A percentile compares a stretch with the other conserved stretches of the same genome.
Evolutionary conservation across 2,888 invertebrate genomes (phyloP).

Genomic region (Dysmachus trigonus): DNA sequence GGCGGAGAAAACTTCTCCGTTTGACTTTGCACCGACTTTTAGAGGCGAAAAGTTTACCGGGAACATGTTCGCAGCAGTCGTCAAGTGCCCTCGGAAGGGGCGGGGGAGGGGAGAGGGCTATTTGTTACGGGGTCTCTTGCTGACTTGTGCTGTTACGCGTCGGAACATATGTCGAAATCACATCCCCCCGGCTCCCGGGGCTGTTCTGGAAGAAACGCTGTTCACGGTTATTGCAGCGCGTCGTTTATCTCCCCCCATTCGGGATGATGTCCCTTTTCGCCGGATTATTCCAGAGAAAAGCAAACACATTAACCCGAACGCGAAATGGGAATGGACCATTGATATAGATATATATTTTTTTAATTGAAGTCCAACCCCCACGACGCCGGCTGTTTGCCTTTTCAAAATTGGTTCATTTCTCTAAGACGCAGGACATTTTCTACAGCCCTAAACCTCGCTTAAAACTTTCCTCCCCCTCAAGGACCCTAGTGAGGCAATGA

Average conservation of each 20-base stretch:
- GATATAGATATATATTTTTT: not conserved
- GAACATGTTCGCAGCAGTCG: constrained; percentile 1
- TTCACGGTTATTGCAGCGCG: constrained; percentile 15
- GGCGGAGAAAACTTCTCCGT: constrained; percentile 37
- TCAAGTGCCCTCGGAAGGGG: not conserved
- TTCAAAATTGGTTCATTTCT: not conserved
- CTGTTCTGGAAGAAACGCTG: not conserved
- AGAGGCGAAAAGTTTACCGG: constrained; percentile 25
- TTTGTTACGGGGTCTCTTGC: not conserved
- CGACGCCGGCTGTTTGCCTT: not conserved
- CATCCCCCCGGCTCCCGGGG: not conserved
- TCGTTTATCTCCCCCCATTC: constrained; percentile 8
- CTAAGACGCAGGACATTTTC: not conserved
- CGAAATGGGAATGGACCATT: not conserved
- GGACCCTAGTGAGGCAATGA: constrained; percentile 18
- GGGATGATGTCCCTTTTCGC: constrained; percentile 18
- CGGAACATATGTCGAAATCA: constrained; percentile 42
- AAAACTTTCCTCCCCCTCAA: not conserved
- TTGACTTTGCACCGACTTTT: constrained; percentile 31
- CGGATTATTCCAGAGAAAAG: not conserved
- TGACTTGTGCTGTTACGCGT: constrained; percentile 14
- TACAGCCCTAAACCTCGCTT: not conserved
- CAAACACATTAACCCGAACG: constrained; percentile 18
- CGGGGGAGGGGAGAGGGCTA: not conserved
- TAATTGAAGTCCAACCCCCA: constrained; percentile 6